Percentiles rank a stretch among this genome's conserved stretches.
These are phyloP conservation scores for Chelonia mydas DNA, from an alignment of 2,797 vertebrate genomes.

Conservation along the genomic window DNA sequence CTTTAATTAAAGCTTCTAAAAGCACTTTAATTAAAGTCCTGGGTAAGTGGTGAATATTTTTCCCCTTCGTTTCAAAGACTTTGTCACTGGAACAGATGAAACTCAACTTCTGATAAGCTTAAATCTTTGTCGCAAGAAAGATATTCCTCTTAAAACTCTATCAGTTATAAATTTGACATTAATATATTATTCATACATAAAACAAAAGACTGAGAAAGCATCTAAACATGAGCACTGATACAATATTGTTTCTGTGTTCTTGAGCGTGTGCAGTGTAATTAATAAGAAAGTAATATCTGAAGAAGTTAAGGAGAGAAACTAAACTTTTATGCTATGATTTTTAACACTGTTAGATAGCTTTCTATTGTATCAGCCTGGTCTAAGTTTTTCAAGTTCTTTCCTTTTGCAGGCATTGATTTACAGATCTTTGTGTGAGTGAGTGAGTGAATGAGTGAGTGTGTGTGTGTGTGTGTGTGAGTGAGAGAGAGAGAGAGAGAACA, in stretches of 20 bases:
- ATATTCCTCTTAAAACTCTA: not conserved
- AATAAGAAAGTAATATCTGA: not conserved
- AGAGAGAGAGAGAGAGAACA: not conserved
- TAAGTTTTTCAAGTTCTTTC: not conserved
- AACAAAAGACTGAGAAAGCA: not conserved
- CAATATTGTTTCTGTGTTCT: not conserved
- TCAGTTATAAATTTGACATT: not conserved
- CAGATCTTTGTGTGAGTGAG: not conserved
- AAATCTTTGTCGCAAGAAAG: not conserved
- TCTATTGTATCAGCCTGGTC: not conserved
- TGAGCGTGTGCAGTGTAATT: not conserved
- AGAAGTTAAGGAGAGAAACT: not conserved
- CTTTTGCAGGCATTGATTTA: not conserved
- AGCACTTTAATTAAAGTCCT: not conserved
- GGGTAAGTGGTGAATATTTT: not conserved
- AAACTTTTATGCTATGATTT: not conserved
- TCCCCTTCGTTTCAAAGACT: not conserved
- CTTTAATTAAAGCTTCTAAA: not conserved
- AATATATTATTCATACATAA: not conserved
- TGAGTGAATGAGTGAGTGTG: too few relatives aligned
- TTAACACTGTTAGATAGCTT: not conserved
- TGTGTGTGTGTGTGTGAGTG: too few relatives aligned
- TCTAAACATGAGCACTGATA: not conserved
- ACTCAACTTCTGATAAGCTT: not conserved
- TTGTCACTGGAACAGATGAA: not conserved